Evolutionary conservation across 2,113 vertebrate genomes (phyloP).

Genomic region (Chaetodon trifascialis): DNA sequence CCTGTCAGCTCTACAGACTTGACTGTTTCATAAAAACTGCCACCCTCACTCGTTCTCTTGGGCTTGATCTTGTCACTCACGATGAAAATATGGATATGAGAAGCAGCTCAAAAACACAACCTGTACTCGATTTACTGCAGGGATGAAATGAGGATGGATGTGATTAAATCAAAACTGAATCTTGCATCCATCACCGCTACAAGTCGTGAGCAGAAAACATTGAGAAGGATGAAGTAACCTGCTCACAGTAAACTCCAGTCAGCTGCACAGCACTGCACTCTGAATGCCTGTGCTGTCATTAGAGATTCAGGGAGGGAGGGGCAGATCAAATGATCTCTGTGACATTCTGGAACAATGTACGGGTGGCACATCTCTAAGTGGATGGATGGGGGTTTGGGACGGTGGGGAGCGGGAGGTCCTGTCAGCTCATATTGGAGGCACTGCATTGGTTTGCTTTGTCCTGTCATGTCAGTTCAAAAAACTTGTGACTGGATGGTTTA

Average conservation of each 20-base stretch:
- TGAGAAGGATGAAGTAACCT: not conserved
- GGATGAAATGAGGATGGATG: constrained; percentile 6
- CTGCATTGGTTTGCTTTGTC: constrained; percentile 59
- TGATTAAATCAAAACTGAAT: constrained; percentile 1
- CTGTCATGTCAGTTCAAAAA: constrained; percentile 65
- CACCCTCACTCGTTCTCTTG: not conserved
- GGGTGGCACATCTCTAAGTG: constrained; percentile 32
- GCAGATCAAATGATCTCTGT: constrained; percentile 41
- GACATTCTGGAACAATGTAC: constrained; percentile 45
- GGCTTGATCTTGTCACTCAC: not conserved
- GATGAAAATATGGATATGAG: not conserved
- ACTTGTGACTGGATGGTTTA: constrained; percentile 60
- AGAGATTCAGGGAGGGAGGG: constrained; percentile 43
- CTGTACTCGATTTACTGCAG: not conserved
- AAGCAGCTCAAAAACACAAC: not conserved
- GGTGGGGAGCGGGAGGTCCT: constrained; percentile 47
- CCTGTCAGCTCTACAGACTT: not conserved
- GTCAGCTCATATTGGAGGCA: constrained; percentile 43
- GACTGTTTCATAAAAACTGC: not conserved
- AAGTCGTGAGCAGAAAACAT: not conserved
- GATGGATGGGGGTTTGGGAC: constrained; percentile 28
- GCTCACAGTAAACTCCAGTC: constrained; percentile 5
- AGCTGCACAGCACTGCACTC: not conserved
- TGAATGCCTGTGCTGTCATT: constrained; percentile 14
- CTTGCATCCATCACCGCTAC: not conserved